Base-by-base conservation (phyloP, 2,797 vertebrate species). In the Corythornis leucogaster region DNA sequence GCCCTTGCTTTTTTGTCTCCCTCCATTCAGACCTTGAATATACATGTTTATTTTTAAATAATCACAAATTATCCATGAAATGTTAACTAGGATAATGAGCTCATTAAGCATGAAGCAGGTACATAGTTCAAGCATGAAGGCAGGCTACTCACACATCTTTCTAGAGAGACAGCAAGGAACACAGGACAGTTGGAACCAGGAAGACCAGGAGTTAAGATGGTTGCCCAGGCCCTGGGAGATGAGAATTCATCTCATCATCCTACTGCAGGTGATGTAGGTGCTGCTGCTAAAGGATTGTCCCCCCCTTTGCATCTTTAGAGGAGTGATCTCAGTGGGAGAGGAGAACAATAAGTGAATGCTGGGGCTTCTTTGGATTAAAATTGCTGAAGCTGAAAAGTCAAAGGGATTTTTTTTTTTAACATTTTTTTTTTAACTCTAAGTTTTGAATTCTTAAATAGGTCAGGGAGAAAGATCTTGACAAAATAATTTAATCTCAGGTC, bases 11-110 rank as follows among this genome's bases (percentile, higher is more conserved):
- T 95, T 87, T 77, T 46, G 85, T 93, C 73, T 63, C 77, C 67
- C 50, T 57, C 82, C 85, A 84, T 66, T 83, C 74, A 94, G 89
- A 84, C 70, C 77, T 86, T 86, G 70, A 91, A 92, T 89, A 88
- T 59, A 89, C 76, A 89, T 87, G 63, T 93, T 95, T 96, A 93
- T 93, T 95, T 95, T 94, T 81, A 96, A 95, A 87, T 89, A 95
- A 92, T 50, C 1, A 2, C 85, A 94, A 94, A 92, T 93, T 96
- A 89, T 53, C 87, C 91, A 73, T 89, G 82, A 92, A 95, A 92
- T 55, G 73, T 95, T 95, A 92, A 93, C 85, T 71, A 91, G 91
- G 87, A 95, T 95, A 91, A 95, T 88, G 85, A 92, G 90, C 85
- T 92, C 75, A 96, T 93, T 93, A 92, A 46, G 59, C 75, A 82